A percentile compares a stretch with the other conserved stretches of the same genome.
Evolutionary conservation across 1,140 invertebrate genomes (phyloP).

Genomic region (Antheraea mylitta): DNA sequence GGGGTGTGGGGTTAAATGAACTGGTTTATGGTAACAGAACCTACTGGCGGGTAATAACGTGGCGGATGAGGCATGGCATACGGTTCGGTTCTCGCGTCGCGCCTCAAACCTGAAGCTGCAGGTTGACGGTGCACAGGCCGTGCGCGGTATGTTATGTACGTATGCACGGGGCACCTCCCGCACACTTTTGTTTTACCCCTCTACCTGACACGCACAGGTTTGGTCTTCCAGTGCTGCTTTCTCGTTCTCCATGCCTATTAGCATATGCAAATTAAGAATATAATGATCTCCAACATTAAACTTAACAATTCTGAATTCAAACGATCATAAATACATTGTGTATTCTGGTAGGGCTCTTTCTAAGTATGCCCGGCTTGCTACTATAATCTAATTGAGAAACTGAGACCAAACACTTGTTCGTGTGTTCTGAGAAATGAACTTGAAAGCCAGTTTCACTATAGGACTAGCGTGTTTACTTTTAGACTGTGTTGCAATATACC

Average conservation of each 20-base stretch:
- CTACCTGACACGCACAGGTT: conserved; percentile 53
- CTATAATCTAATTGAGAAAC: no score
- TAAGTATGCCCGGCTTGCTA: no score
- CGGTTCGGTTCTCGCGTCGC: conserved; percentile 90
- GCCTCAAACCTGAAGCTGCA: conserved; percentile 90
- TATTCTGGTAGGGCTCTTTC: no score
- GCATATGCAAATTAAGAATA: neutral
- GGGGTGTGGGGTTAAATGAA: no score
- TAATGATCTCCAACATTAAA: neutral
- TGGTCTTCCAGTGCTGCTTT: conserved; percentile 64
- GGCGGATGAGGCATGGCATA: conserved; percentile 98
- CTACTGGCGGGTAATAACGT: conserved; percentile 89
- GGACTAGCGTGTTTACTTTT: no score
- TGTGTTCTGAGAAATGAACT: no score
- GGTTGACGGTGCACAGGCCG: conserved; percentile 89
- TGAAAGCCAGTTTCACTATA: no score
- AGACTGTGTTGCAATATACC: no score
- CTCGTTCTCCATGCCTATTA: conserved; percentile 30
- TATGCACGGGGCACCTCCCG: conserved; percentile 82
- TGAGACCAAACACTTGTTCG: no score
- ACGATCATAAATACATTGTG: no score
- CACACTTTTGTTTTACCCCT: conserved; percentile 68
- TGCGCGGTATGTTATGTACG: conserved; percentile 89
- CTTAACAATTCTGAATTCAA: neutral
- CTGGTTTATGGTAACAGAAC: conserved; percentile 78